Base-by-base conservation (phyloP, 1,140 invertebrate genomes). In the Lordiphosa clarofinis region DNA sequence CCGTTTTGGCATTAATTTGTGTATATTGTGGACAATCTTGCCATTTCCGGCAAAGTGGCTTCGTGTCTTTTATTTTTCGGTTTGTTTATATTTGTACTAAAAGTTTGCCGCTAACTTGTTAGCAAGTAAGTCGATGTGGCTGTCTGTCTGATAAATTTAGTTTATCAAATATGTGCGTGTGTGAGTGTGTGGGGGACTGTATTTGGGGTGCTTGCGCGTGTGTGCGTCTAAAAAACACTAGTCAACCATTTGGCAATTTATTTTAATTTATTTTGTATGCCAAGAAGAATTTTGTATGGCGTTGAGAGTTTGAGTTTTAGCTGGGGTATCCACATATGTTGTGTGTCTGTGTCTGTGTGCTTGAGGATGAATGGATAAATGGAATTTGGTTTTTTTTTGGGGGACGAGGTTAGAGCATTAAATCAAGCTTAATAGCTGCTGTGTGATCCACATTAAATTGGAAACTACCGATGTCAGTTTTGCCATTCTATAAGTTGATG, bases 21-120 rank as follows among this genome's bases (percentile, higher is more conserved):
- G 49, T 72, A 55, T 62, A 73, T 67, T 62, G 49, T 62, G 73
- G 62, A 73, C 53, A 73, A 38, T 58, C 28, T 73, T 72, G 68
- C 43, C 68, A 61, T 66, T 73, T 73, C 50, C 53, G 70, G 12
- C 40, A 47, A 56, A 66, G 56, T 63, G 43, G 21, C 52, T 66
- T 50, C 38, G 49, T 19, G 37, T 15, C 40, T 12, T 40, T 37
- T 50, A 12, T 12, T 21, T 47, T n/a, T 15, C 3, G 15, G 15
- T 38, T 64, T 57, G 46, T 57, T 54, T 54, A 65, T 58, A 50
- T 69, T 67, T 69, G 56, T 21, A 49, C 64, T 53, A 53, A 71
- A 59, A 72, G 44, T 71, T 72, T 64, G 55, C 52, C 46, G 38
- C 24, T 35, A 55, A 73, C 56, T 73, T 73, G 39, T 59, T 63